Evolutionary conservation across 1,140 invertebrate species (phyloP).

Genomic region (Caerostris extrusa): DNA sequence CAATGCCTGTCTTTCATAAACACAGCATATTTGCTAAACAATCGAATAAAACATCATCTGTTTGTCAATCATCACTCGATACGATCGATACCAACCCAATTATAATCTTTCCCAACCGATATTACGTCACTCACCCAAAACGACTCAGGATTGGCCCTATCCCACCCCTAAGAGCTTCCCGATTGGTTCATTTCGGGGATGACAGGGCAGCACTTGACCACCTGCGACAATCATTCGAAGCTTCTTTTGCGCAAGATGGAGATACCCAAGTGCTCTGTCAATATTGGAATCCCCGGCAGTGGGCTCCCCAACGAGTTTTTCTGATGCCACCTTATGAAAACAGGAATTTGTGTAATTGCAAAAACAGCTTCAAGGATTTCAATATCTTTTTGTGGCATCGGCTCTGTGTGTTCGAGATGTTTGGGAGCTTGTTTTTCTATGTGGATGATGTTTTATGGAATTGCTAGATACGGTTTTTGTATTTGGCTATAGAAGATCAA

Average conservation of each 20-base stretch:
- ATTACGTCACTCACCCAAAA: conserved; percentile 59
- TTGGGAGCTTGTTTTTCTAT: neutral
- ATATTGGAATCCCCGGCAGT: conserved; percentile 38
- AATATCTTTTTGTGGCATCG: neutral
- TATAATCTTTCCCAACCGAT: conserved; percentile 55
- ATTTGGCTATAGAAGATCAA: too few relatives aligned
- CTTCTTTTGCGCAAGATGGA: conserved; percentile 47
- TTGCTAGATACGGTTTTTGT: too few relatives aligned
- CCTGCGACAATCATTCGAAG: conserved; percentile 26
- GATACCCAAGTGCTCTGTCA: conserved; percentile 57
- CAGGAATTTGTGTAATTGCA: conserved; percentile 65
- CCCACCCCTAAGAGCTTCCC: conserved; percentile 8
- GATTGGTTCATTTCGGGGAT: conserved; percentile 58
- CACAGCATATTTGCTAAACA: neutral
- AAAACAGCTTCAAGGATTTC: conserved; percentile 54
- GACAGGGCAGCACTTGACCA: conserved; percentile 46
- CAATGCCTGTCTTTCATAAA: neutral
- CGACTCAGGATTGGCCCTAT: conserved; percentile 24
- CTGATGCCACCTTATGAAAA: conserved; percentile 42
- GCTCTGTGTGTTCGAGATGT: neutral
- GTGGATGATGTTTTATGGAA: too few relatives aligned
- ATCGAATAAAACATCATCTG: neutral
- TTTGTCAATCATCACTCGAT: neutral
- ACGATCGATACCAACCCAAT: conserved; percentile 29
- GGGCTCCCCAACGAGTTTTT: conserved; percentile 20